A percentile compares a stretch with the other conserved stretches of the same genome.
These are phyloP conservation scores for Mercenaria mercenaria DNA, from an alignment of 1,140 invertebrate species.

Conservation along the genomic window DNA sequence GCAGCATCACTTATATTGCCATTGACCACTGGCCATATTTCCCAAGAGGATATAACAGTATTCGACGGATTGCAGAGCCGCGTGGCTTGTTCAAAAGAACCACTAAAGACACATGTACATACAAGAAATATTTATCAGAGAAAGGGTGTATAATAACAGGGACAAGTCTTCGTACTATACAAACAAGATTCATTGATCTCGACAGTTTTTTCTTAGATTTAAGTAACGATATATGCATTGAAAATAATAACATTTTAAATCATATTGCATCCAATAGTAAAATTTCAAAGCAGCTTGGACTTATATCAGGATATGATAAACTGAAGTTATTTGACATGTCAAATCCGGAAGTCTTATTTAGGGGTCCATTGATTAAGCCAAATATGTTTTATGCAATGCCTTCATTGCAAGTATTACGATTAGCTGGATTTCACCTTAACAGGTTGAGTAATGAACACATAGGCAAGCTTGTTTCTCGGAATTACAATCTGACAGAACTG, in stretches of 20 bases:
- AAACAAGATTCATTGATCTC: not conserved
- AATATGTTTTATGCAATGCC: not conserved
- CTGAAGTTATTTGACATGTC: not conserved
- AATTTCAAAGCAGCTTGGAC: no score
- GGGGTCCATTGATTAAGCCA: not conserved
- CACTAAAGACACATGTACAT: not conserved
- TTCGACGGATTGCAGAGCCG: not conserved
- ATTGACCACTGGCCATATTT: not conserved
- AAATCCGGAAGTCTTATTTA: not conserved
- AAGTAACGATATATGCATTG: not conserved
- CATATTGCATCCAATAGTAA: not conserved
- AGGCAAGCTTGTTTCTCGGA: not conserved
- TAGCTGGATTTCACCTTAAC: no score
- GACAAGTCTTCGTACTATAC: not conserved
- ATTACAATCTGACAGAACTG: not conserved
- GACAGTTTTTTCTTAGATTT: not conserved
- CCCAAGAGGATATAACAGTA: not conserved
- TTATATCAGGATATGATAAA: not conserved
- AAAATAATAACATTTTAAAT: not conserved
- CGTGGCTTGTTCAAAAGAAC: not conserved
- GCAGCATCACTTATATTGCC: not conserved
- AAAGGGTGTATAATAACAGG: not conserved
- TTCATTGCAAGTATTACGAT: not conserved
- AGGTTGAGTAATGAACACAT: no score
- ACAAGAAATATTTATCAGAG: not conserved